Evolutionary conservation across 2,888 invertebrate species (phyloP).

Genomic region (Orgyia antiqua): DNA sequence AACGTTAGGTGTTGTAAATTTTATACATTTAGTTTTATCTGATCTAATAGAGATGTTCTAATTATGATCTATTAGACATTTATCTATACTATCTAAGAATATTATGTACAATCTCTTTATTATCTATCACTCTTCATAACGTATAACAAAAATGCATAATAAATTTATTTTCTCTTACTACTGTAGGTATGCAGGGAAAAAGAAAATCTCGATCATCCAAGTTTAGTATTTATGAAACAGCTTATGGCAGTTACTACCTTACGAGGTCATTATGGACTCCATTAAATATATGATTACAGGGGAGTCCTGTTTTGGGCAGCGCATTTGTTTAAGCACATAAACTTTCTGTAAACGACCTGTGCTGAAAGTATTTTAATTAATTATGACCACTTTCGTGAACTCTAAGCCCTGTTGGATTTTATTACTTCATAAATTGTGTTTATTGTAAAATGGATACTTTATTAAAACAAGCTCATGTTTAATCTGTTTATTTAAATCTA

Average conservation of each 20-base stretch:
- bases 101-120: no score
- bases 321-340: slow-evolving; percentile 70
- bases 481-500: slow-evolving; percentile 26
- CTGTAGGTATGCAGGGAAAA: no score
- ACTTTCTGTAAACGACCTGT: slow-evolving; percentile 64
- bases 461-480: slow-evolving; percentile 35
- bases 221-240: slow-evolving; percentile 63
- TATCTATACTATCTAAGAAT: no score
- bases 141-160: no score
- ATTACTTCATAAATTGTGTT: slow-evolving; percentile 52
- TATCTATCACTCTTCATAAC: no score
- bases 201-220: slow-evolving; percentile 20
- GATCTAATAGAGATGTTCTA: no score
- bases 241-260: slow-evolving; percentile 63
- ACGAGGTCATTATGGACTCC: slow-evolving; percentile 69
- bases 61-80: no score
- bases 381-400: slow-evolving; percentile 43
- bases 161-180: no score
- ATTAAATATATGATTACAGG: slow-evolving; percentile 71
- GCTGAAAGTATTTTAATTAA: slow-evolving; percentile 57
- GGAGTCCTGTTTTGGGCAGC: slow-evolving; percentile 57
- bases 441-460: slow-evolving; percentile 36
- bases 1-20: no score
- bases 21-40: no score
- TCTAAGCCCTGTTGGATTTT: slow-evolving; percentile 52